Evolutionary conservation across 2,888 invertebrate species (phyloP), one percentile per base, ranked within the genome.

Genomic region (Cosmorhoe ocellata): DNA sequence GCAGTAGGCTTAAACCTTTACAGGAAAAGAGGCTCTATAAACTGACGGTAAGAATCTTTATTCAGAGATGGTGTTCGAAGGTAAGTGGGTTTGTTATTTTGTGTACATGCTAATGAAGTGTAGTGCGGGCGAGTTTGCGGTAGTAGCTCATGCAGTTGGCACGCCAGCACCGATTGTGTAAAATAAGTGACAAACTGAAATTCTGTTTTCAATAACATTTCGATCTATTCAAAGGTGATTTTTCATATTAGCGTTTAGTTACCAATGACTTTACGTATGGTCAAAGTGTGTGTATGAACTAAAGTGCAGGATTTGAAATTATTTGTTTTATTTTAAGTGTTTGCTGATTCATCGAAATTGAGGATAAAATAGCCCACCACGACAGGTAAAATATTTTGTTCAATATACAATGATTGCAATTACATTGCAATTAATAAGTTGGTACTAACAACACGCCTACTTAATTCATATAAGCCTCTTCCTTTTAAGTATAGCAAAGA

Each of bases 141-240:
- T 83, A 81, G 87, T 81, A 81, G 80, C 77, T 86, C 89, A 82
- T 77, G 76, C 85, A 79, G 88, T 78, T 79, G 86, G 81, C 84
- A 85, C 89, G 89, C 78, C 76, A 79, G 71, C 79, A 74, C 78
- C 74, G 76, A 84, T 80, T 80, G 79, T 82, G 49, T 32, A 47
- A 36, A 46, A 79, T 73, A 74, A 79, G 79, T 80, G 79, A 77
- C 71, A 75, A 71, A 68, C 66, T 74, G 61, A 68, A 62, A 61
- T 54, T 50, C 49, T 54, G 32, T 45, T 56, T 47, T 33, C 9
- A 44, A 46, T 38, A 42, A 37, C 27, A 44, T 36, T 38, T 44
- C n/a, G 12, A 9, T 26, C 22, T 10, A 36, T 46, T 40, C 30
- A 36, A 37, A 11, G 13, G 41, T 24, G 42, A 27, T 33, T 42